Evolutionary conservation across 2,113 vertebrate genomes (phyloP), one percentile per base, ranked within the genome.

Genomic region (Trogon surrucura): DNA sequence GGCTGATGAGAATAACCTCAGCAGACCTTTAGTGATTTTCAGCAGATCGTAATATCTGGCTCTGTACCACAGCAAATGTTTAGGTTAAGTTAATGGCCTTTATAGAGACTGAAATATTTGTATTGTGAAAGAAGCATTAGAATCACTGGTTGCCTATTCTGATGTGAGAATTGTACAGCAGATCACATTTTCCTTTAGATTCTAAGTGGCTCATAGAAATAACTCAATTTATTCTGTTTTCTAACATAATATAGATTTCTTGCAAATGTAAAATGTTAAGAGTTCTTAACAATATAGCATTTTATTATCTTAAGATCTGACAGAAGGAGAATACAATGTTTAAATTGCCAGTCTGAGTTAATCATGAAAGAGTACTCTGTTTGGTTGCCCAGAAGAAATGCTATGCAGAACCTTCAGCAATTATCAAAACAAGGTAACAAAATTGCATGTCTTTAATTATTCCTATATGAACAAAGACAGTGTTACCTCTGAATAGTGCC

Each of bases 361-460:
- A 61, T 51, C 44, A 88, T 93, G 85, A 92, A 96, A 97, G 91
- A 89, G 70, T 53, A 45, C 67, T 89, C 73, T 92, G 88, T 91
- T 69, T 66, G 32, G 58, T 69, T 75, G 30, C 80, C 92, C 83
- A 91, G 80, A 95, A 85, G 50, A 88, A 94, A 58, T 84, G 71
- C 48, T 80, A 87, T 70, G 58, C 83, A 95, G 91, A 97, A 91
- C 57, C 45, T 54, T 56, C 81, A 88, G 95, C 82, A 97, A 94
- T 94, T 93, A 91, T 93, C 96, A 95, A 95, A 97, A 82, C 86
- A 95, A 97, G 95, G 96, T 97, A 97, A 88, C 78, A 94, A 95
- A 95, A 97, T 51, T 81, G 61, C 84, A 87, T 77, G 75, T 82
- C 88, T 97, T 97, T 97, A 96, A 97, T 97, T 97, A 96, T 95